phyloP scores from a whole-genome alignment of 92 coral and sea anemone genomes.

The Epizoanthus scotinus region DNA sequence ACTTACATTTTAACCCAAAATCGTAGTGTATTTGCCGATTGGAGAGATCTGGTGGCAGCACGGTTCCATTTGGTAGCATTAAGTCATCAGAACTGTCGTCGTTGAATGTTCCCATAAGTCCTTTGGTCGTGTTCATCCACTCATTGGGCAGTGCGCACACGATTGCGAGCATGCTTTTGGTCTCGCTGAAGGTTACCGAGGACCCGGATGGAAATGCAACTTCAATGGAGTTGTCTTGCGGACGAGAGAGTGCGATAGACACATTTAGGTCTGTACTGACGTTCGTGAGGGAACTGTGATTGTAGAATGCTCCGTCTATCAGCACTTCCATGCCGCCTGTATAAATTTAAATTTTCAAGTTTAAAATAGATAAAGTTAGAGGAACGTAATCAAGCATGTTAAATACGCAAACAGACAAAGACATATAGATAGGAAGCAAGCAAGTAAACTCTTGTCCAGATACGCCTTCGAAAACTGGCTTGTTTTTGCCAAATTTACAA shows the following conservation, averaged over 20 bases:
- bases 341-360: background rate
- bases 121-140: conserved; percentile 54
- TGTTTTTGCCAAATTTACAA: too few relatives aligned
- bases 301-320: conserved; percentile 45
- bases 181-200: conserved; percentile 45
- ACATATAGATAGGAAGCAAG: too few relatives aligned
- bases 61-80: conserved; percentile 54
- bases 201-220: conserved; percentile 60
- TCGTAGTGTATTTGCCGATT: conserved; percentile 51
- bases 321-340: conserved; percentile 52
- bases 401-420: too few relatives aligned
- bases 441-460: too few relatives aligned
- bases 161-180: conserved; percentile 50
- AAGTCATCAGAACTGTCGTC: conserved; percentile 65
- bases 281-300: conserved; percentile 40
- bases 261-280: conserved; percentile 30
- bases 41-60: conserved; percentile 41
- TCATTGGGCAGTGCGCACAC: conserved; percentile 35
- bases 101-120: conserved; percentile 67
- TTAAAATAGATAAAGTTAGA: too few relatives aligned
- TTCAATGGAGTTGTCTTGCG: conserved; percentile 43
- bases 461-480: too few relatives aligned
- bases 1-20: conserved; percentile 63
- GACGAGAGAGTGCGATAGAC: conserved; percentile 50
- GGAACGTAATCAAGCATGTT: too few relatives aligned